A percentile compares a stretch with the other conserved stretches of the same genome.
phyloP scores from a whole-genome alignment of 2,113 vertebrate genomes.

The Oryzias woworae region DNA sequence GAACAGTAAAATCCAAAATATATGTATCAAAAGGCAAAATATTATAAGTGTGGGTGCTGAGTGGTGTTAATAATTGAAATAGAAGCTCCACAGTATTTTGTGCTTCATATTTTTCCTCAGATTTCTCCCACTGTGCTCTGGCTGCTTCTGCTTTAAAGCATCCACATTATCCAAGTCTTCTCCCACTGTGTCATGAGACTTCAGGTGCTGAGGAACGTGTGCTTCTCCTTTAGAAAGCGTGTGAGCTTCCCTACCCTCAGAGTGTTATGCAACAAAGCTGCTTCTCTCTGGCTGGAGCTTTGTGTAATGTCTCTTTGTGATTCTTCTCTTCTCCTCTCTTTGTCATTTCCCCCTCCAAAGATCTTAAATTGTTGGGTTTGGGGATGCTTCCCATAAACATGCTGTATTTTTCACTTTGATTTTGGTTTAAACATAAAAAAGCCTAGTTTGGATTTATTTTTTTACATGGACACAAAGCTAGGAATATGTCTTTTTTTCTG shows the following conservation, averaged over 20 bases:
- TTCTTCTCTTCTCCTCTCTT: conserved; percentile 17
- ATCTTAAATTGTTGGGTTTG: background rate
- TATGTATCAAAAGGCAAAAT: no score
- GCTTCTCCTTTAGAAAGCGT: conserved; percentile 68
- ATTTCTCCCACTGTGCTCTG: conserved; percentile 5
- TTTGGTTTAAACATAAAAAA: background rate
- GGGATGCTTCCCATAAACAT: background rate
- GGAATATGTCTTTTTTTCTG: background rate
- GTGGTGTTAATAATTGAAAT: no score
- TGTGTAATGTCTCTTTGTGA: conserved; percentile 33
- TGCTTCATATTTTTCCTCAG: conserved; percentile 1
- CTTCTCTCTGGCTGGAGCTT: conserved; percentile 51
- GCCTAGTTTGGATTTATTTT: conserved; percentile 2
- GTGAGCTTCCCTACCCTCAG: conserved; percentile 62
- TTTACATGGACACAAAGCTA: conserved; percentile 10
- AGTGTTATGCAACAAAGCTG: conserved; percentile 66
- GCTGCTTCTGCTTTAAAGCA: conserved; percentile 19
- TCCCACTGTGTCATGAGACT: conserved; percentile 41
- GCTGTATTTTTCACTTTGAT: conserved; percentile 16
- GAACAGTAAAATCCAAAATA: no score
- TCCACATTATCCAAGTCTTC: conserved; percentile 31
- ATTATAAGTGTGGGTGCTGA: no score
- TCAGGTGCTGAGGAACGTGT: conserved; percentile 68
- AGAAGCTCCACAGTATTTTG: background rate
- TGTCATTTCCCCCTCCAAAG: conserved; percentile 20